Percentiles rank a stretch among this genome's conserved stretches.
These are phyloP conservation scores for Urosaurus nigricauda DNA, from an alignment of 2,797 vertebrate genomes.

Conservation along the genomic window DNA sequence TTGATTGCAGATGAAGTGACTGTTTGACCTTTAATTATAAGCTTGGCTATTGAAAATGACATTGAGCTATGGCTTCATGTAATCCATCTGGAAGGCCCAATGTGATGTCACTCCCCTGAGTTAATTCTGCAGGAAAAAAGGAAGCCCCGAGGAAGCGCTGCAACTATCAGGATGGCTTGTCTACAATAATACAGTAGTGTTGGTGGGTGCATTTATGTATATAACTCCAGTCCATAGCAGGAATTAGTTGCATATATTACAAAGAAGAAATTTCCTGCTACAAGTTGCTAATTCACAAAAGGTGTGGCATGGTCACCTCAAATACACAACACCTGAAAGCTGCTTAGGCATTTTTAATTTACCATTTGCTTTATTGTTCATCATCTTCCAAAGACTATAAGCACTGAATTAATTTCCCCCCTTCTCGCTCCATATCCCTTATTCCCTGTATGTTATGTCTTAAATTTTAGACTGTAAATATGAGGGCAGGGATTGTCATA, in stretches of 20 bases:
- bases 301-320: constrained; percentile 10
- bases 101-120: constrained; percentile 86
- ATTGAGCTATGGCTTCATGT: constrained; percentile 91
- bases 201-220: constrained; percentile 40
- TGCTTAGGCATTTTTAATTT: background rate
- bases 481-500: too few relatives aligned
- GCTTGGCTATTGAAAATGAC: constrained; percentile 87
- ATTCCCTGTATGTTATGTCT: too few relatives aligned
- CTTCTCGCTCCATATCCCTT: too few relatives aligned
- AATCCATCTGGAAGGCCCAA: constrained; percentile 88
- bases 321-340: background rate
- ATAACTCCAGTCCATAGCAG: constrained; percentile 37
- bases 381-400: background rate
- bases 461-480: too few relatives aligned
- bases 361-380: background rate
- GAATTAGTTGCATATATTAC: constrained; percentile 33
- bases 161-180: constrained; percentile 66
- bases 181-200: constrained; percentile 65
- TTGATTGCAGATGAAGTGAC: constrained; percentile 97
- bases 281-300: constrained; percentile 33
- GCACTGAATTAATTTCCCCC: too few relatives aligned
- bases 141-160: constrained; percentile 76
- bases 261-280: constrained; percentile 4
- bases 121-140: constrained; percentile 80
- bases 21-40: constrained; percentile 99